Evolutionary conservation across 2,113 vertebrate genomes (phyloP), one percentile per base, ranked within the genome.

Genomic region (Salvelinus sp.): DNA sequence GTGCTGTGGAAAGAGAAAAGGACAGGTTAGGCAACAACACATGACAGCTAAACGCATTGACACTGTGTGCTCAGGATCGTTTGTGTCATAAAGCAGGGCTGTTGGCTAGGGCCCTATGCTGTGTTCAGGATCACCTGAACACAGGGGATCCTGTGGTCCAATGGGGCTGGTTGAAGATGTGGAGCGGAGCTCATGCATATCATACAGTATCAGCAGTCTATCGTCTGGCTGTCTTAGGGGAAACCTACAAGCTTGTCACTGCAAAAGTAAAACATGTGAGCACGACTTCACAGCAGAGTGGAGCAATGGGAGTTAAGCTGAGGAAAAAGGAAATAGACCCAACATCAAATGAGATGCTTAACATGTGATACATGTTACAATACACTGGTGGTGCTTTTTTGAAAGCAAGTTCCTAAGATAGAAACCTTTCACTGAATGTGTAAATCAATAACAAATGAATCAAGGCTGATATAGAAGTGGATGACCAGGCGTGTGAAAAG

Each of bases 1-100:
- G 97, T 4, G 97, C 97, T 98, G 92, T 33, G 28, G 3, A 76
- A 10, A 30, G 66, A 69, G 22, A 22, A 20, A 58, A 48, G 6
- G 48, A 14, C 12, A 54, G 69, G 23, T 25, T 10, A 25, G 23
- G 20, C 48, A 16, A 18, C 28, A 25, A 28, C n/a, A 6, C 1
- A 28, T 22, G 2, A 48, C 22, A 28, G 12, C 63, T 65, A 33
- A 33, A 33, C 6, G 6, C 33, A 33, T 33, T 54, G 50, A 16
- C 50, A 54, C 50, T 18, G 50, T 50, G 48, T 54, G 3, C 50
- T 54, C 50, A 54, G 50, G 16, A 18, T 54, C 1, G 3, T 13
- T 54, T 54, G 50, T 54, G 50, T 54, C 50, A 54, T 54, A 13
- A 54, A 54, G 3, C 50, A 54, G 4, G 14, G 50, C 12, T 54